A percentile compares a stretch with the other conserved stretches of the same genome.
phyloP scores from a whole-genome alignment of 2,113 vertebrate genomes.

The Rhinoderma darwinii region DNA sequence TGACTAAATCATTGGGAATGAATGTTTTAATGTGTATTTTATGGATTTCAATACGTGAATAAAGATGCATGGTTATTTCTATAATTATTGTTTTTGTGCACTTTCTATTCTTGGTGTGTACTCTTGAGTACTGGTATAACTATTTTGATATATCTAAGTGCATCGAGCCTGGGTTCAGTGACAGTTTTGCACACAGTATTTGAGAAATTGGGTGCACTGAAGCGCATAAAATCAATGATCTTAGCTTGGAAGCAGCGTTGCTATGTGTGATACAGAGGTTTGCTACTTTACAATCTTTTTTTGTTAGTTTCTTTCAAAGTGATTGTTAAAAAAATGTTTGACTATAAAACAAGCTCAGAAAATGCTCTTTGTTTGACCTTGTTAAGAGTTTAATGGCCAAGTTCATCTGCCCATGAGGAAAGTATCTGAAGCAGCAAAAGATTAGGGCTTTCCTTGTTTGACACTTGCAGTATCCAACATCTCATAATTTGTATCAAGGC shows the following conservation, averaged over 20 bases:
- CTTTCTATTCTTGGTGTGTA: too few relatives aligned
- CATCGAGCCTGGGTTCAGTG: not conserved
- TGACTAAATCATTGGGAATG: too few relatives aligned
- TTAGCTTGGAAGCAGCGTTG: not conserved
- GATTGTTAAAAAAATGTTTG: slow-evolving; percentile 33
- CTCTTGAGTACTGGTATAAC: not conserved
- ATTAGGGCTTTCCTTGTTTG: not conserved
- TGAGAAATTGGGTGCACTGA: not conserved
- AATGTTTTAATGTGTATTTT: too few relatives aligned
- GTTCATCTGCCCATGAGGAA: slow-evolving; percentile 31
- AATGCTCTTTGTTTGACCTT: slow-evolving; percentile 32
- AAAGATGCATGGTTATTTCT: too few relatives aligned
- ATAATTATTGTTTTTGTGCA: too few relatives aligned
- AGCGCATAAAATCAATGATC: slow-evolving; percentile 34
- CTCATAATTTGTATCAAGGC: too few relatives aligned
- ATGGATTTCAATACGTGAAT: too few relatives aligned
- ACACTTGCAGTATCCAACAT: not conserved
- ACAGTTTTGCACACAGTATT: not conserved
- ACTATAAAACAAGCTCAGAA: slow-evolving; percentile 43
- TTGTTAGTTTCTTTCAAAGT: slow-evolving; percentile 14
- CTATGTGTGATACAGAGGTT: not conserved
- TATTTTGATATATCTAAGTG: not conserved
- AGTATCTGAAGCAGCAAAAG: slow-evolving; percentile 5
- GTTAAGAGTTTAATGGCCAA: slow-evolving; percentile 36
- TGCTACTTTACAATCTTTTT: not conserved